These are phyloP conservation scores for Archivesica marissinica DNA, from an alignment of 1,140 invertebrate genomes.

Conservation along the genomic window DNA sequence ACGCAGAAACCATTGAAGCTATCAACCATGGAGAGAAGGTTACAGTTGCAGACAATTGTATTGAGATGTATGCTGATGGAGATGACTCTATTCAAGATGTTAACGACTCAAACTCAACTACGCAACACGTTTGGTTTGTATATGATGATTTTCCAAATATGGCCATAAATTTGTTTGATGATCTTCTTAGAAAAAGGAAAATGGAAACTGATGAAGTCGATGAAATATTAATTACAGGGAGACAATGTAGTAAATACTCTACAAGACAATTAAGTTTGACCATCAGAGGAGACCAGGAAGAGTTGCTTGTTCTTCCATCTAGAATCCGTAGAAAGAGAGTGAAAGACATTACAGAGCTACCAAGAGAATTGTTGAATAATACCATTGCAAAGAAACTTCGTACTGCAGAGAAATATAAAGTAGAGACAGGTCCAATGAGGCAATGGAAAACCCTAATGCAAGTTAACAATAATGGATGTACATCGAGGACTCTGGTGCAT, in stretches of 20 bases:
- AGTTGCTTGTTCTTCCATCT: background rate
- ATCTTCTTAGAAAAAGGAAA: background rate
- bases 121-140: conserved; percentile 4
- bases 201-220: too few species aligned
- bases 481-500: too few species aligned
- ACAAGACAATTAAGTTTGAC: background rate
- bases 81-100: background rate
- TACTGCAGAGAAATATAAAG: too few species aligned
- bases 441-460: too few species aligned
- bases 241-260: background rate
- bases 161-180: background rate
- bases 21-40: conserved; percentile 16
- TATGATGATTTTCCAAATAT: conserved; percentile 14
- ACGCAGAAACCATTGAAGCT: too few species aligned
- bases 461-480: too few species aligned
- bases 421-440: too few species aligned
- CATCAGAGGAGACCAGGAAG: background rate
- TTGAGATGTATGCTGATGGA: conserved; percentile 6
- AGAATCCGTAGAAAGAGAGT: background rate
- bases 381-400: too few species aligned
- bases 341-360: background rate
- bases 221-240: background rate
- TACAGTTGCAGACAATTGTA: background rate
- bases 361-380: too few species aligned
- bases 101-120: background rate